Evolutionary conservation across 2,888 invertebrate species (phyloP).

Genomic region (Chironomus tentans): DNA sequence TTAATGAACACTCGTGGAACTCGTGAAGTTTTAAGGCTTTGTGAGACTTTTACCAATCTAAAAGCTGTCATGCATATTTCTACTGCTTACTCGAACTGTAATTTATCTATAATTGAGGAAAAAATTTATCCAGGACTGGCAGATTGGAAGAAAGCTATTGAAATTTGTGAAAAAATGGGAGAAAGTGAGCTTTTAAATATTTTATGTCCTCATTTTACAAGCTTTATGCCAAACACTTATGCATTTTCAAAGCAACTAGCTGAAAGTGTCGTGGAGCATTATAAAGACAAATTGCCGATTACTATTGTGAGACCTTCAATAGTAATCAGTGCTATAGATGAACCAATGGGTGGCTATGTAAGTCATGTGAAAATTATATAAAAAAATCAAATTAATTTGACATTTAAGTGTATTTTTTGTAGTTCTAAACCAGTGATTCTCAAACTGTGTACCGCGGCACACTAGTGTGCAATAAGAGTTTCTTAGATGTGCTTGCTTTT

Average conservation of each 20-base stretch:
- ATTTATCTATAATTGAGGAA: constrained; percentile 64
- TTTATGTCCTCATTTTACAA: constrained; percentile 52
- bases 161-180: constrained; percentile 54
- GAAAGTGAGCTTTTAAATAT: constrained; percentile 46
- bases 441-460: no score
- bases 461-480: no score
- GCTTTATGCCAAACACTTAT: constrained; percentile 77
- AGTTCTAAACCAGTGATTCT: no score
- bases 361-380: no score
- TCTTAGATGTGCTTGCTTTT: no score
- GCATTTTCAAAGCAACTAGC: constrained; percentile 82
- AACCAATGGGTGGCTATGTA: constrained; percentile 53
- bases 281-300: constrained; percentile 55
- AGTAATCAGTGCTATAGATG: constrained; percentile 52
- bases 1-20: constrained; percentile 57
- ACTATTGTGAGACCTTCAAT: constrained; percentile 82
- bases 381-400: no score
- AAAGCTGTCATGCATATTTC: constrained; percentile 72
- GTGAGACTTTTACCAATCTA: constrained; percentile 43
- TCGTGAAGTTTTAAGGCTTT: constrained; percentile 52
- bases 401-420: no score
- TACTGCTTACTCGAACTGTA: constrained; percentile 78
- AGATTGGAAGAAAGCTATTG: constrained; percentile 59
- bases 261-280: constrained; percentile 68
- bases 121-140: constrained; percentile 58